Base-by-base conservation (phyloP, 2,888 invertebrate genomes). In the Tenthredo mesomela region DNA sequence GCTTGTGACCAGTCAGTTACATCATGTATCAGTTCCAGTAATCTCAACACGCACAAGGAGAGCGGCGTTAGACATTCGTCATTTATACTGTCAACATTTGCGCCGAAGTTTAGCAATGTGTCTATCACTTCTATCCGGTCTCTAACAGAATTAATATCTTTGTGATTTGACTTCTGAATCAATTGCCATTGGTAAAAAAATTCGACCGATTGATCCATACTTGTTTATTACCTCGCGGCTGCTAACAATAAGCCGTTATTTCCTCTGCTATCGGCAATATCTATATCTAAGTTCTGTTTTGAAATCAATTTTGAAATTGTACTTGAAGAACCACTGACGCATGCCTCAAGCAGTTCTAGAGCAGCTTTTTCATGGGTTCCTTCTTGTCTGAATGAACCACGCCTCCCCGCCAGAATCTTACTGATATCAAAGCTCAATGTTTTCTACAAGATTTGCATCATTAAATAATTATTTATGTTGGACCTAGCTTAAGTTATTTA, bases 171-270 rank as follows among this genome's bases (percentile, higher is more conserved):
- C 70, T 40, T 71, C 21, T 61, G 12, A 3, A 25, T 61, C 21
- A 10, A 61, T 61, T 3, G 25, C 61, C 25, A 25, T 61, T 70
- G 70, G 12, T n/a, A n/a, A n/a, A 37, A 70, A 70, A 70, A 18
- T 37, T 37, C 7, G 9, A 9, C 2, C n/a, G 33, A 70, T 70
- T 33, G 5, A n/a, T 12, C 37, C n/a, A 7, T 6, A 29, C 6
- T 29, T 40, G 10, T 40, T 33, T 12, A 18, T 80, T 84, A 84
- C 80, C 94, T 93, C 86, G 94, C 94, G 9, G 93, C 89, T n/a
- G 95, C 95, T 86, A 94, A 95, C 92, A 95, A 94, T 12, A 95
- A 71, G 18, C 94, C 94, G 12, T 94, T 93, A 88, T 95, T 95
- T 15, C 95, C 95, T 88, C 92, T 92, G 15, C 91, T 89, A 89